Conservation (phyloP, 2,113 vertebrate genomes). For the Pelusios castaneus region DNA sequence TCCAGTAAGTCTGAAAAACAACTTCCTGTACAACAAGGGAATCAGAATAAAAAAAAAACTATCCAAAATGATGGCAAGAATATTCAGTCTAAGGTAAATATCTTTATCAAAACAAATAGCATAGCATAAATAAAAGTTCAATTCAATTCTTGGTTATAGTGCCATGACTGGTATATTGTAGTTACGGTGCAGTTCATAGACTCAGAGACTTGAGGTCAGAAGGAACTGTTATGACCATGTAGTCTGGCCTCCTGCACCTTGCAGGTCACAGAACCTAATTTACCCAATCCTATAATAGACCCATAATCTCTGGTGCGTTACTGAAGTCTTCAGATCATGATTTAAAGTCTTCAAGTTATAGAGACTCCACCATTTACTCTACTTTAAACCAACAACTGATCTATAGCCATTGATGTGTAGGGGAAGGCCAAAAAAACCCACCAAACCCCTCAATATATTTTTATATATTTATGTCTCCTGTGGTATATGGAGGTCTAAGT, state of each 20-base stretch:
- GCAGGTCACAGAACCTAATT: not conserved
- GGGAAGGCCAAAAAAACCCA: not conserved
- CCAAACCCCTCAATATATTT: not conserved
- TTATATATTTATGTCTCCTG: not conserved
- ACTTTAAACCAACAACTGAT: not conserved
- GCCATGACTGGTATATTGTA: accelerated
- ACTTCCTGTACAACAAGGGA: conserved; percentile 22
- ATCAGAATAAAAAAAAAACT: conserved; percentile 39
- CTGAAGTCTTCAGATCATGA: not conserved
- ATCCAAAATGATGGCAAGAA: conserved; percentile 16
- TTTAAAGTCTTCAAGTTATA: not conserved
- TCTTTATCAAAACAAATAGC: not conserved
- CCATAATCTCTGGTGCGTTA: not conserved
- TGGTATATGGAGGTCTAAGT: accelerated
- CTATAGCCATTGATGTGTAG: not conserved
- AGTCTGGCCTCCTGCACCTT: not conserved
- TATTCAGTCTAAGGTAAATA: conserved; percentile 60
- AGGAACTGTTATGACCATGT: not conserved
- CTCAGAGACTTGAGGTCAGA: not conserved
- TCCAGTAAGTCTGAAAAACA: conserved; percentile 26
- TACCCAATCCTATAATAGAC: not conserved
- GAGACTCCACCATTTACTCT: not conserved
- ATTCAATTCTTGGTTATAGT: not conserved
- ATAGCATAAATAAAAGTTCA: not conserved
- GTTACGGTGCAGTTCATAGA: not conserved